Conservation (phyloP, 2,113 vertebrate species). For the Tragelaphus scriptus region DNA sequence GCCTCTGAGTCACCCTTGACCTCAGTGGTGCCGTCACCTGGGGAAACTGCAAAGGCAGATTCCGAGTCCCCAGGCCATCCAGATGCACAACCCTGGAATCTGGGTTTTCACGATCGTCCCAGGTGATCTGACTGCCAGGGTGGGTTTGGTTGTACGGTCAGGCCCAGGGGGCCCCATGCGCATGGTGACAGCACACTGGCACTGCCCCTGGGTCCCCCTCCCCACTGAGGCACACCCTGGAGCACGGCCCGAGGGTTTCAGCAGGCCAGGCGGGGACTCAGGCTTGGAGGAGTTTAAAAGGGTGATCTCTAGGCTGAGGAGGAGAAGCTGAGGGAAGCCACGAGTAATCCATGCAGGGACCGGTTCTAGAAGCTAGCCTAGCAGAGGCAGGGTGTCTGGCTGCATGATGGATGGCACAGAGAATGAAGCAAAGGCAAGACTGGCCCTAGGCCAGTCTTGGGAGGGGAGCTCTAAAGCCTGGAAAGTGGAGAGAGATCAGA, state of each 20-base stretch:
- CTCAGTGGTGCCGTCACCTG: background rate
- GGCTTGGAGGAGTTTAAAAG: background rate
- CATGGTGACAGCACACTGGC: rapidly evolving
- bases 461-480: background rate
- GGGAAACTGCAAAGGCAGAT: background rate
- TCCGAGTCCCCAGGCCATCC: background rate
- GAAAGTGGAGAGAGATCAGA: background rate
- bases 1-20: background rate
- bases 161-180: background rate
- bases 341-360: background rate
- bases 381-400: background rate
- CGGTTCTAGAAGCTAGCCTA: background rate
- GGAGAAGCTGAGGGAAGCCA: background rate
- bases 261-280: rapidly evolving
- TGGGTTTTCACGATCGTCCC: background rate
- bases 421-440: background rate
- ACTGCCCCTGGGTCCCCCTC: background rate
- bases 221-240: background rate
- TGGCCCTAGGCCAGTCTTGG: no score
- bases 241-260: background rate
- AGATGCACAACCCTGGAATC: background rate
- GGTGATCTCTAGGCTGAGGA: background rate
- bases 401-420: no score
- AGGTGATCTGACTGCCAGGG: no score
- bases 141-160: background rate